Evolutionary conservation across 2,888 invertebrate species (phyloP), one percentile per base, ranked within the genome.

Genomic region (Torymus tubicola): DNA sequence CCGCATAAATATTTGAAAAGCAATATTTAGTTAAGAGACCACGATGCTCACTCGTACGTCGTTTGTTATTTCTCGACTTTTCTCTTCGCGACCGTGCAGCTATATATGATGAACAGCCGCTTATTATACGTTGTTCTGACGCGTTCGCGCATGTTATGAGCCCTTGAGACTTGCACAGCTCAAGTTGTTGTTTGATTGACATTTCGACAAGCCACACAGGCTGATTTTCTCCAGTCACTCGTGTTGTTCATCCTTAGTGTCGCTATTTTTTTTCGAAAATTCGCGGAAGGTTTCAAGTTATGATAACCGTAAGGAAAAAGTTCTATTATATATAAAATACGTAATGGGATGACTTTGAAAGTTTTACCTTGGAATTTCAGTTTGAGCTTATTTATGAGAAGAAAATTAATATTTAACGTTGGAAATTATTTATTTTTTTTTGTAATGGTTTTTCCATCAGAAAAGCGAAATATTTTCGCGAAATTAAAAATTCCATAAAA

Each of bases 131-230:
- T 21, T 18, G 4, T 21, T 5, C 57, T 21, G 21, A 12, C 42
- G 61, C 50, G 52, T 2, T 10, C 18, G n/a, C 16, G 55, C 3
- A 5, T 3, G 3, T 5, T 31, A 31, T 31, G 31, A 31, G 31
- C 31, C 31, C 31, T 0, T 4, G 4, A 31, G 31, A 31, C 31
- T 31, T 31, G 31, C 3, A 31, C 31, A 31, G 55, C 11, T 55
- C 31, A n/a, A 14, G n/a, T 11, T n/a, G 57, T 57, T 8, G 31
- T 58, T 58, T 69, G 57, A 71, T 16, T 71, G 60, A 71, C 60
- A 61, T 61, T 71, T 70, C 31, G 58, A 71, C 61, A 60, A 71
- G 52, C 52, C 71, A 61, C 52, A 71, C 52, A 61, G 53, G 61
- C 52, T 5, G 21, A 71, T 61, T 71, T 52, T 52, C 58, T 31